Evolutionary conservation across 1,140 invertebrate species (phyloP).

Genomic region (Drosophila prosaltans): DNA sequence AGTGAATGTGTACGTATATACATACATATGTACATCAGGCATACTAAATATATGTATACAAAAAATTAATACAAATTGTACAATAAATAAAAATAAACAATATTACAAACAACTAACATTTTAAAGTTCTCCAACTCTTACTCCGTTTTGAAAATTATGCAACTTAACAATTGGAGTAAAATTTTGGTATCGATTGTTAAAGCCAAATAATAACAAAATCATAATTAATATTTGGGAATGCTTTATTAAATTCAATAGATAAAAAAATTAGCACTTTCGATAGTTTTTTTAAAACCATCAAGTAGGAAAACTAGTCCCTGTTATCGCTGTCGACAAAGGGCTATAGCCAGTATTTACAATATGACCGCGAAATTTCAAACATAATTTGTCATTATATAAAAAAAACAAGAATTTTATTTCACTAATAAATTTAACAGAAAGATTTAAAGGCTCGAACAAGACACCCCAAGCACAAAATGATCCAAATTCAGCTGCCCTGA

Average conservation of each 20-base stretch:
- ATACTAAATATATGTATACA: constrained; percentile 10
- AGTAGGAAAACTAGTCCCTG: neutral
- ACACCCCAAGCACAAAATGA: constrained; percentile 19
- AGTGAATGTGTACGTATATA: neutral
- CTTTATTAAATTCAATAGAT: neutral
- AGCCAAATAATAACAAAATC: too few relatives aligned
- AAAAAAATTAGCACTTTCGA: neutral
- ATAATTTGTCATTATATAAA: constrained; percentile 1
- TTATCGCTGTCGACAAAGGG: neutral
- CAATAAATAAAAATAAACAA: constrained; percentile 7
- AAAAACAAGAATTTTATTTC: constrained; percentile 58
- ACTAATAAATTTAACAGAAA: constrained; percentile 62
- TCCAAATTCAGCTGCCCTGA: constrained; percentile 16
- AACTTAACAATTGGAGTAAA: too few relatives aligned
- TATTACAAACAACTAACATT: neutral
- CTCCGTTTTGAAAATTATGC: too few relatives aligned
- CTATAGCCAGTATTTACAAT: neutral
- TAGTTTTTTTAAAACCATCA: neutral
- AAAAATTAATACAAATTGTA: neutral
- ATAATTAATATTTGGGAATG: neutral
- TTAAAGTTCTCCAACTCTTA: too few relatives aligned
- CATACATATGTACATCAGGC: constrained; percentile 29
- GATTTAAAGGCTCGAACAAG: constrained; percentile 18
- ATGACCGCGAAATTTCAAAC: neutral
- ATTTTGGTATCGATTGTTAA: too few relatives aligned